Evolutionary conservation across 1,140 invertebrate genomes (phyloP), one percentile per base, ranked within the genome.

Genomic region (Ceratosolen solmsi): DNA sequence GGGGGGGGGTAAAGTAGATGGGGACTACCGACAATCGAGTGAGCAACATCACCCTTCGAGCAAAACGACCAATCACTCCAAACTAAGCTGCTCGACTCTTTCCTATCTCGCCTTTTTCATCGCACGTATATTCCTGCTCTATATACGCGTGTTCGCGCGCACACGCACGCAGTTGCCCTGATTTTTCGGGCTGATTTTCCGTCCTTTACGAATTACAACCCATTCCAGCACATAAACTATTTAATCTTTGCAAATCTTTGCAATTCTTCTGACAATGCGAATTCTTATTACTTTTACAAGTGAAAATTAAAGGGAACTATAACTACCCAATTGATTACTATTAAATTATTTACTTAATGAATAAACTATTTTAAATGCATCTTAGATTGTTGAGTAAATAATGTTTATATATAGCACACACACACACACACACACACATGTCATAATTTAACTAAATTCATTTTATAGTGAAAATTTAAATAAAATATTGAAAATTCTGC

Each of bases 21-120:
- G 8, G 20, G 56, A 54, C 79, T 63, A 80, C 68, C 49, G 51
- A 41, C 70, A 33, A 30, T 63, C 54, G 54, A 56, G 54, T 56
- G 22, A 56, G n/a, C 54, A n/a, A 9, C 60, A 63, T 38, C 30
- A 38, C 63, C 20, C 5, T 27, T 5, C 22, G 63, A 20, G 33
- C 8, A 22, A 68, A 68, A 41, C 33, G 30, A 68, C 33, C 20
- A 68, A 68, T 68, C 63, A 22, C 9, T 8, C 25, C 58, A 13
- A 30, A 25, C 0, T 13, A 13, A 30, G 27, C 25, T 60, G 11
- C 58, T 60, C n/a, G 27, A 60, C 25, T 60, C 58, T 58, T 58
- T 30, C 7, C 5, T 60, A 60, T 60, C 27, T 60, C 27, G 15
- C 15, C 25, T 30, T 60, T 60, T 60, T 30, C n/a, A 58, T 58